These are phyloP conservation scores for Pseudomyrmex sp. DNA, from an alignment of 1,140 invertebrate genomes.

Conservation along the genomic window DNA sequence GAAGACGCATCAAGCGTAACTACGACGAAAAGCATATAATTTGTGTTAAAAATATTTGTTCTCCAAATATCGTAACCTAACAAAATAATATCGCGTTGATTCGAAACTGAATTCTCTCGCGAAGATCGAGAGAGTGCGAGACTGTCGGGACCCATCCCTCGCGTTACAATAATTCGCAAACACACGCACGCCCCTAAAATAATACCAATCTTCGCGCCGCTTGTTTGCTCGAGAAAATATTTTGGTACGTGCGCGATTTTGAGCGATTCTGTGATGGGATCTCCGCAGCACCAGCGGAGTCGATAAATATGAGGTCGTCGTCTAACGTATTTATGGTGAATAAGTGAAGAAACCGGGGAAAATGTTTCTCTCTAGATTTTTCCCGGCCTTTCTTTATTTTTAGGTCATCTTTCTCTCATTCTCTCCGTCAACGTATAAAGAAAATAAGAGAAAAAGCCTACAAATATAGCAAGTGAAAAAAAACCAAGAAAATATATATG, in stretches of 20 bases:
- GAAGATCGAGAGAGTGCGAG: neutral
- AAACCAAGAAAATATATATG: no score
- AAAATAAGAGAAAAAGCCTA: no score
- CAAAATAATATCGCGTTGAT: neutral
- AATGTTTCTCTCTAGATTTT: slow-evolving; percentile 4
- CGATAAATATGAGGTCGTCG: slow-evolving; percentile 36
- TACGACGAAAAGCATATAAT: no score
- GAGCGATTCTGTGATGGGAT: slow-evolving; percentile 37
- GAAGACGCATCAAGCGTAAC: no score
- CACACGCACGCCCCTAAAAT: slow-evolving; percentile 38
- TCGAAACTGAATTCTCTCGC: neutral
- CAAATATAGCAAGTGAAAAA: no score
- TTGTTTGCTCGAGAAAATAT: slow-evolving; percentile 56
- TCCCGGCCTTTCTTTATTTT: slow-evolving; percentile 30
- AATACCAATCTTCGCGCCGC: slow-evolving; percentile 47
- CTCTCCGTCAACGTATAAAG: no score
- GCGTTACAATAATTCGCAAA: slow-evolving; percentile 10
- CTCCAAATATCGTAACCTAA: no score
- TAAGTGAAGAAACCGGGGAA: slow-evolving; percentile 33
- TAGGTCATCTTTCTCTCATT: neutral
- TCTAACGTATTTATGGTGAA: slow-evolving; percentile 57
- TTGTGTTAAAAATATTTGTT: neutral
- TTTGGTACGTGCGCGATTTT: slow-evolving; percentile 39
- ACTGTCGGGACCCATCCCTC: neutral
- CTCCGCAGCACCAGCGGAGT: slow-evolving; percentile 6